phyloP scores from a whole-genome alignment of 2,797 vertebrate genomes.

The Enteromius radiatus region DNA sequence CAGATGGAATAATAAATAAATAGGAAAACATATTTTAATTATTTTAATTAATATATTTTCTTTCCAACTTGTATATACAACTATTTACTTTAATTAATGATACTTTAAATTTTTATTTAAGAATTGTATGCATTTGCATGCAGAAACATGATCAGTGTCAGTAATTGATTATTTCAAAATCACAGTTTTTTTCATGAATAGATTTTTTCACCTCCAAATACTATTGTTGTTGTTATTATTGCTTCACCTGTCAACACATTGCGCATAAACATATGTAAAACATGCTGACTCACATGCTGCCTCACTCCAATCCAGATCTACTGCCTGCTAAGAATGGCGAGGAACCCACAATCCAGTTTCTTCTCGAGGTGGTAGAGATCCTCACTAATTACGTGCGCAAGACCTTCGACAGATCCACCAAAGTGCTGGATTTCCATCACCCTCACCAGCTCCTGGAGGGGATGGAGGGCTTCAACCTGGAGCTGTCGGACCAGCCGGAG shows the following conservation, averaged over 20 bases:
- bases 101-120: neutral
- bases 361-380: slow-evolving; percentile 96
- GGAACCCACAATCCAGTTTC: slow-evolving; percentile 93
- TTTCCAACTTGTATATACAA: too few species aligned
- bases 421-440: slow-evolving; percentile 98
- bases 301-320: slow-evolving; percentile 79
- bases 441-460: slow-evolving; percentile 98
- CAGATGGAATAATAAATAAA: neutral
- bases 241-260: neutral
- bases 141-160: neutral
- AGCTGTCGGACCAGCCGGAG: slow-evolving; percentile 95
- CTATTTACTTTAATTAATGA: neutral
- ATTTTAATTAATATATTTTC: neutral
- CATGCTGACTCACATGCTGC: neutral
- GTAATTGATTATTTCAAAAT: neutral
- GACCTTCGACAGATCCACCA: slow-evolving; percentile 97
- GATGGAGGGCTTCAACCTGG: slow-evolving; percentile 98
- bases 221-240: neutral
- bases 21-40: neutral
- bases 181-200: neutral
- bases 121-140: neutral
- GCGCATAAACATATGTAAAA: neutral
- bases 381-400: slow-evolving; percentile 95
- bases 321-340: slow-evolving; percentile 97
- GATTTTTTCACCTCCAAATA: neutral